Conservation (phyloP, 2,888 invertebrate genomes). For the Willowsia nigromaculata region DNA sequence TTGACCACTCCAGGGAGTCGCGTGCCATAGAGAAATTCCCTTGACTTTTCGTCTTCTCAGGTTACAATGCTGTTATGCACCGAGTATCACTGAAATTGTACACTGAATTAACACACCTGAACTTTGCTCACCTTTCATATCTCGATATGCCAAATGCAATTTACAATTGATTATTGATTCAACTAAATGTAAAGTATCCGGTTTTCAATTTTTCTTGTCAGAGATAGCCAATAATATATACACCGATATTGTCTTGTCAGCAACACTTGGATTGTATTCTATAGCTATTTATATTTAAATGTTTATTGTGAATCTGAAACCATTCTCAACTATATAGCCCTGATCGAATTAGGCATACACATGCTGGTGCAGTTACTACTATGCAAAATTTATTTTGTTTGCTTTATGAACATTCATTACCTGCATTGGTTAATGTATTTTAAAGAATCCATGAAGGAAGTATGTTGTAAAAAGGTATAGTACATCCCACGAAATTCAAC, state of each 20-base stretch:
- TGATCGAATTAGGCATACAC: too few species aligned
- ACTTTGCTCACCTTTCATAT: slow-evolving; percentile 47
- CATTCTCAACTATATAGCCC: background rate
- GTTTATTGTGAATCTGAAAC: background rate
- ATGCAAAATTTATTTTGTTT: too few species aligned
- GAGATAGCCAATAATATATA: background rate
- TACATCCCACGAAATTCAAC: slow-evolving; percentile 35
- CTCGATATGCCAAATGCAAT: slow-evolving; percentile 69
- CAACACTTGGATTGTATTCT: background rate
- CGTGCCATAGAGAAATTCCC: slow-evolving; percentile 74
- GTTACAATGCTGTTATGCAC: background rate
- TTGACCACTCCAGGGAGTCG: slow-evolving; percentile 77
- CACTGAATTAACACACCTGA: slow-evolving; percentile 4
- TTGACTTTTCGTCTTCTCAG: background rate
- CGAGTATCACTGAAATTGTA: background rate
- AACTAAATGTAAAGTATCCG: too few species aligned
- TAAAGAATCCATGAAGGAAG: background rate
- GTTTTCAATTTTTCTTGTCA: background rate
- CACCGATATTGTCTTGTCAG: background rate
- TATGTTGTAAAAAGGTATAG: background rate
- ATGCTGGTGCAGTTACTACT: too few species aligned
- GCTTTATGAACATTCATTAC: too few species aligned
- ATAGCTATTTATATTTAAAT: too few species aligned
- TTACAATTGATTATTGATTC: slow-evolving; percentile 58
- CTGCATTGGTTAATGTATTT: too few species aligned